Conservation (phyloP, 2,888 invertebrate genomes). For the Scaptomyza reducta region DNA sequence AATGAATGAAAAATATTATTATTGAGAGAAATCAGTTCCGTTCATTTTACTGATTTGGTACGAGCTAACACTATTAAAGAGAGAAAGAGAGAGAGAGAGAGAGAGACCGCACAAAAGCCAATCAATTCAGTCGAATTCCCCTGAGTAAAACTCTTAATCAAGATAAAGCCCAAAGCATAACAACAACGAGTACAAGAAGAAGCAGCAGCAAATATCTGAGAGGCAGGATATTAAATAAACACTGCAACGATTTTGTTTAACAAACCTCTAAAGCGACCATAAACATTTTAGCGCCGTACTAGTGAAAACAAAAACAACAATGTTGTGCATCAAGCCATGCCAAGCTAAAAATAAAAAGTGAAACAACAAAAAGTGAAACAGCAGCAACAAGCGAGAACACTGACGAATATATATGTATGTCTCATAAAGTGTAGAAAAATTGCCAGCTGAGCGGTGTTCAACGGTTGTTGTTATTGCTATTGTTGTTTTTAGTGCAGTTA, state of each 20-base stretch:
- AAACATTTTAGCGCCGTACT: slow-evolving; percentile 21
- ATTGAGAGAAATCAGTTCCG: not conserved
- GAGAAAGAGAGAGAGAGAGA: not conserved
- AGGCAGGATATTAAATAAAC: too few species aligned
- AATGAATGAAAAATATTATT: not conserved
- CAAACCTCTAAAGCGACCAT: slow-evolving; percentile 39
- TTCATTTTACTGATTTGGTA: slow-evolving; percentile 16
- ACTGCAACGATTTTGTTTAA: slow-evolving; percentile 10
- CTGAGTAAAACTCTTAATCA: slow-evolving; percentile 53
- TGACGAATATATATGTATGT: slow-evolving; percentile 24
- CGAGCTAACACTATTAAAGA: slow-evolving; percentile 3
- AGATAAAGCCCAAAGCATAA: slow-evolving; percentile 42
- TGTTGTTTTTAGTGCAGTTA: slow-evolving; percentile 38
- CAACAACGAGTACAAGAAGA: slow-evolving; percentile 25
- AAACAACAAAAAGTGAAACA: not conserved
- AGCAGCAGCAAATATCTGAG: slow-evolving; percentile 5
- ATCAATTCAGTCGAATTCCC: slow-evolving; percentile 53
- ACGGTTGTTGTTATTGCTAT: slow-evolving; percentile 19
- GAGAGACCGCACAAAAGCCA: slow-evolving; percentile 51
- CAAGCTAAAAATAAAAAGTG: slow-evolving; percentile 25
- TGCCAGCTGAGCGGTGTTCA: slow-evolving; percentile 57
- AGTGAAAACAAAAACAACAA: slow-evolving; percentile 8
- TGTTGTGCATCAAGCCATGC: slow-evolving; percentile 30
- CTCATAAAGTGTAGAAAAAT: slow-evolving; percentile 64
- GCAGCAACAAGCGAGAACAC: not conserved